Base-by-base conservation (phyloP, 2,888 invertebrate species). In the Pimpla rufipes region DNA sequence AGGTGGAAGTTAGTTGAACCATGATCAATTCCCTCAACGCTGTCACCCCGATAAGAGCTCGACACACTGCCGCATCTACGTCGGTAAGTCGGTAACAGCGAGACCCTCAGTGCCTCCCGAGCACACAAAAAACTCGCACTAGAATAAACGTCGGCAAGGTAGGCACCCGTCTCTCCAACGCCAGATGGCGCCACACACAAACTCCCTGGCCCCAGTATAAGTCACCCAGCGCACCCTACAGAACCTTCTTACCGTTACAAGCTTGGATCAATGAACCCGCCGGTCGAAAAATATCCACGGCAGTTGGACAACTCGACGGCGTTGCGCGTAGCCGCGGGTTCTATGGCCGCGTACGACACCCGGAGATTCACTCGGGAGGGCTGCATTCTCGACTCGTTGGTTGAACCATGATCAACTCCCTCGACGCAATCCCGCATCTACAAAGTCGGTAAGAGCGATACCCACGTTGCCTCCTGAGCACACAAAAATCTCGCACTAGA, bases 191-290 rank as follows among this genome's bases (percentile, higher is more conserved):
- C 55, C 2, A 7, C 8, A 0, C 11, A 2, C 10, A 3, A 64
- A 42, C 16, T 7, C 8, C 11, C 64, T 0, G 11, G 4, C 40
- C 2, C 0, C 11, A 18, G 62, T 11, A 0, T 42, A 21, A 10
- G 42, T 10, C n/a, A 40, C 21, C 10, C 10, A 18, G 64, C 64
- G 37, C 64, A 21, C 64, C 21, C 64, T 64, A 13, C 40, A 10
- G 40, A 40, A 42, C 11, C n/a, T 13, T 18, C 21, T 10, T 4
- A 64, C 11, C 10, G 40, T 64, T 11, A 37, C 40, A 42, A 76
- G 37, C 78, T 59, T 74, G 83, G 83, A 84, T 84, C 83, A 84
- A 84, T 81, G 83, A 84, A 84, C 83, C 64, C 70, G 50, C 47
- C 71, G 62, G 68, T 74, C 68, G 62, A 77, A 62, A 62, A 78